These are phyloP conservation scores for Lagodon rhomboides DNA, from an alignment of 2,797 vertebrate genomes.

Conservation along the genomic window DNA sequence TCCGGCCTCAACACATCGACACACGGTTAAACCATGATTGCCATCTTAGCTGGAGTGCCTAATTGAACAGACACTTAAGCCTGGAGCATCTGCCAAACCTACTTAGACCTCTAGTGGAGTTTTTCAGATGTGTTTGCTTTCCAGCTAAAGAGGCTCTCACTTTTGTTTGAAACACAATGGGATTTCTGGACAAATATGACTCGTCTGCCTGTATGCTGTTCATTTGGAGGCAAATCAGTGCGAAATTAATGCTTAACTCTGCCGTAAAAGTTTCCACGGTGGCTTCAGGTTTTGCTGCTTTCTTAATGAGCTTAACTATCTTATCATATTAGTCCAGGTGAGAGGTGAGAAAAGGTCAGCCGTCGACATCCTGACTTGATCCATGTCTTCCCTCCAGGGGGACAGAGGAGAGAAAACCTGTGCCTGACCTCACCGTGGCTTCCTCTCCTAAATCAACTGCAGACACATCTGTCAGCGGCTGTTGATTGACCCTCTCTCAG, in stretches of 20 bases:
- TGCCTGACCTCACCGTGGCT: slow-evolving; percentile 77
- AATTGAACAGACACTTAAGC: slow-evolving; percentile 78
- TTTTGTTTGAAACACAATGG: slow-evolving; percentile 66
- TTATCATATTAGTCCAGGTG: slow-evolving; percentile 68
- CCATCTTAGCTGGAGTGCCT: slow-evolving; percentile 74
- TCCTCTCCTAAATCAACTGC: slow-evolving; percentile 83
- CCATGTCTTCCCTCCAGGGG: slow-evolving; percentile 69
- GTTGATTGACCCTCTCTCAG: slow-evolving; percentile 85
- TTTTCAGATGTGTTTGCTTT: slow-evolving; percentile 77
- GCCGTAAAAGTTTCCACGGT: background rate
- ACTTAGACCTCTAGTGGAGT: slow-evolving; percentile 71
- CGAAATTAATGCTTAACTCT: slow-evolving; percentile 9
- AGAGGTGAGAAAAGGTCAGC: slow-evolving; percentile 79
- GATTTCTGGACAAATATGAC: slow-evolving; percentile 44
- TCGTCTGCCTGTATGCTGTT: slow-evolving; percentile 34
- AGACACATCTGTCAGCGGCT: slow-evolving; percentile 86
- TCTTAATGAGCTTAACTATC: slow-evolving; percentile 30
- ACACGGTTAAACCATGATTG: slow-evolving; percentile 65
- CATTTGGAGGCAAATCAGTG: slow-evolving; percentile 25
- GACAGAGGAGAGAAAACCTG: slow-evolving; percentile 60
- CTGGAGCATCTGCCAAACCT: slow-evolving; percentile 79
- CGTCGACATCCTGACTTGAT: slow-evolving; percentile 77
- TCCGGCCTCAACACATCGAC: slow-evolving; percentile 52
- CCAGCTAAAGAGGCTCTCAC: slow-evolving; percentile 71
- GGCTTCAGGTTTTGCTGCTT: slow-evolving; percentile 16